These are phyloP conservation scores for Ferrisia virgata DNA, from an alignment of 2,888 invertebrate species.

Conservation along the genomic window DNA sequence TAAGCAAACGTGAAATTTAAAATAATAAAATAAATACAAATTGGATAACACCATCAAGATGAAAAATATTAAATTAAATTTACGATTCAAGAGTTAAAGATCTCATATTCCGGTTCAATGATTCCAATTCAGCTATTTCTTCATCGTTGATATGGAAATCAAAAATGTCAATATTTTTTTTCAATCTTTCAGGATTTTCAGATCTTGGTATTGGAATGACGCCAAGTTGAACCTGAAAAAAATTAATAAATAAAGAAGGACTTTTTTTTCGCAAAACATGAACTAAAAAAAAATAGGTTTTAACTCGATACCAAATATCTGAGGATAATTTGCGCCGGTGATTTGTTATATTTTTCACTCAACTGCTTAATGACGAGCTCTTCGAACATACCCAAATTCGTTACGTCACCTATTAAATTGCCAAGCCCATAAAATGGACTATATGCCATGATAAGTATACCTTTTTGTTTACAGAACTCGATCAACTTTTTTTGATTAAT, in stretches of 20 bases:
- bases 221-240: conserved; percentile 51
- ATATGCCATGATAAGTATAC: conserved; percentile 55
- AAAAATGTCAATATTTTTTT: conserved; percentile 50
- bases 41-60: too few relatives aligned
- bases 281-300: too few relatives aligned
- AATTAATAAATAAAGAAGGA: too few relatives aligned
- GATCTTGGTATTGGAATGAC: conserved; percentile 50
- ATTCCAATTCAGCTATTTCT: conserved; percentile 48
- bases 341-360: conserved; percentile 64
- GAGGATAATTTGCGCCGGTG: conserved; percentile 67
- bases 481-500: conserved; percentile 68
- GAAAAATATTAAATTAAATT: too few relatives aligned
- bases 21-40: too few relatives aligned
- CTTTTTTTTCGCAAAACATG: too few relatives aligned
- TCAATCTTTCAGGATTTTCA: conserved; percentile 48
- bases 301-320: conserved; percentile 59
- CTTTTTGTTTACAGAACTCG: conserved; percentile 65
- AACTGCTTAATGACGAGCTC: conserved; percentile 66
- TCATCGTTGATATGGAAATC: conserved; percentile 49
- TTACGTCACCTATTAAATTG: conserved; percentile 76
- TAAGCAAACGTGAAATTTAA: conserved; percentile 54
- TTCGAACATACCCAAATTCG: conserved; percentile 68
- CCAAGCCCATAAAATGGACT: conserved; percentile 75
- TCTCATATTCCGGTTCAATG: conserved; percentile 47
- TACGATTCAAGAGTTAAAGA: background rate